These are phyloP conservation scores for Psittacara wagleri DNA, from an alignment of 2,113 vertebrate genomes.

Conservation along the genomic window DNA sequence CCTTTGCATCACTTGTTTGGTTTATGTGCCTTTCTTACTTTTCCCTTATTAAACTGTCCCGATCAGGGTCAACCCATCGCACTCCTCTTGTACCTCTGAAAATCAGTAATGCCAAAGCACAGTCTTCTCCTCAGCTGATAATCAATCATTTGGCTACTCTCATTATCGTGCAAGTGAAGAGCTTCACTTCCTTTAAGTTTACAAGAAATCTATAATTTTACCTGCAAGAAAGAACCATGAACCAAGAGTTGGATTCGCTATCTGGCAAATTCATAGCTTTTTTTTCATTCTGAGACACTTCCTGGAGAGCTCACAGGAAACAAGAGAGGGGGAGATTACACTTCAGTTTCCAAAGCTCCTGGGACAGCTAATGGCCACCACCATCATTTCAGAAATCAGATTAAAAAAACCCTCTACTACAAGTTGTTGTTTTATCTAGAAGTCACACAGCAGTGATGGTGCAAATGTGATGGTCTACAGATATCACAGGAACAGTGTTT, in stretches of 20 bases:
- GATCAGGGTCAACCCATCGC: neutral
- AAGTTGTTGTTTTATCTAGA: neutral
- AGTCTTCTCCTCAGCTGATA: neutral
- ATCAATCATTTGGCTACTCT: conserved; percentile 21
- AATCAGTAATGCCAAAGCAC: neutral
- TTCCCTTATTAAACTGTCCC: neutral
- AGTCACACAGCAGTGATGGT: neutral
- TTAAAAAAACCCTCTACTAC: neutral
- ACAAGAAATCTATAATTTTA: conserved; percentile 51
- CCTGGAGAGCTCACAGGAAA: conserved; percentile 43
- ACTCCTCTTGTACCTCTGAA: neutral
- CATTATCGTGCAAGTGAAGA: neutral
- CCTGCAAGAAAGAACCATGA: conserved; percentile 47
- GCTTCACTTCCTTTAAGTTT: conserved; percentile 52
- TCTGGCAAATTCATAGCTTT: conserved; percentile 45
- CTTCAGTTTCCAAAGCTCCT: neutral
- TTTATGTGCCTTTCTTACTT: neutral
- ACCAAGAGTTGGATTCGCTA: neutral
- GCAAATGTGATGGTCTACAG: neutral
- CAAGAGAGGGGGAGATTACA: neutral
- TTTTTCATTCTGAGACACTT: conserved; percentile 61
- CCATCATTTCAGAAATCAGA: neutral
- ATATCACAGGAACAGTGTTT: neutral
- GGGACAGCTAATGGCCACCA: conserved; percentile 14
- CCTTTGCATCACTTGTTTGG: neutral